Base-by-base conservation (phyloP, 2,797 vertebrate genomes). In the Emys orbicularis region DNA sequence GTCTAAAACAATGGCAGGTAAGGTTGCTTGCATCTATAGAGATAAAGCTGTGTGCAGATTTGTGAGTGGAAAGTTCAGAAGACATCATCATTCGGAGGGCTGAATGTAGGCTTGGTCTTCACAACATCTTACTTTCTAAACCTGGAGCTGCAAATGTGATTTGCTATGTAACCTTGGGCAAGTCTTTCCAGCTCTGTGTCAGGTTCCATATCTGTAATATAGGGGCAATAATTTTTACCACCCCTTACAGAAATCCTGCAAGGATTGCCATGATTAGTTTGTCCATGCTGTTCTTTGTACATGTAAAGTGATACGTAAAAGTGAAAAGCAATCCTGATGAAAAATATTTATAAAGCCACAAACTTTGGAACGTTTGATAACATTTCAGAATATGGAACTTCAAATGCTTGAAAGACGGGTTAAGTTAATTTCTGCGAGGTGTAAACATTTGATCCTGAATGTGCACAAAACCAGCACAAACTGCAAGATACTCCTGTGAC, bases 401-500 rank as follows among this genome's bases (percentile, higher is more conserved):
- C 25, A 47, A 29, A 82, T 79, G 10, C 50, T 54, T 92, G 79
- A 96, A 94, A 88, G 95, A 68, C 1, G 12, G 29, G 56, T 79
- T 83, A 83, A 54, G 16, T n/a, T 79, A 92, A 53, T 59, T 81
- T 95, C 86, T 89, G 12, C 68, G 27, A 49, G 23, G 86, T 16
- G 87, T 90, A 94, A 91, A 88, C 34, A 87, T 90, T 57, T 34
- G 49, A 81, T 94, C 90, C 44, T 91, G n/a, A 41, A 59, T 79
- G 34, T 84, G 49, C 76, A 61, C 52, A 93, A 81, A 94, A 41
- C 87, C 79, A 86, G 44, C 80, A 92, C 88, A 68, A 65, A 84
- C 94, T 94, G 83, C 77, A 86, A 92, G 87, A 86, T 88, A 79
- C 68, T 88, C 37, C 82, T 54, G 25, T 47, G 77, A 44, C 68